These are phyloP conservation scores for Oreonectes daqikongensis DNA, from an alignment of 2,797 vertebrate genomes.

Conservation along the genomic window DNA sequence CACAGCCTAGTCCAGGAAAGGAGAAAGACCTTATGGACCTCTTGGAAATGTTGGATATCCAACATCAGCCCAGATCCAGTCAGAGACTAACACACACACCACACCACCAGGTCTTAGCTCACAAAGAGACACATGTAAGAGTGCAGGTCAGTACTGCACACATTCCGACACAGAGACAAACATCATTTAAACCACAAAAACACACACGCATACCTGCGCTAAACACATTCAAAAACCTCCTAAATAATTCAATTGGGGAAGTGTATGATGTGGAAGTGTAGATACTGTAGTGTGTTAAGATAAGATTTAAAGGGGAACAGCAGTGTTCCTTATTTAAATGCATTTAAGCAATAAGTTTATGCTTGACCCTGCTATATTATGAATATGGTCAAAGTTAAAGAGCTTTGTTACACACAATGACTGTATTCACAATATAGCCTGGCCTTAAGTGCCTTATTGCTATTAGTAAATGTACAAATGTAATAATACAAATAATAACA, in stretches of 20 bases:
- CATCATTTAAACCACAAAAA: conserved; percentile 32
- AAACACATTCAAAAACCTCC: conserved; percentile 23
- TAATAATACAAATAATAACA: background rate
- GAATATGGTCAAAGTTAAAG: background rate
- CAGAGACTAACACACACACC: conserved; percentile 61
- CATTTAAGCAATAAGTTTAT: background rate
- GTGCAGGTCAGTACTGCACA: conserved; percentile 73
- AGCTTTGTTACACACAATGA: background rate
- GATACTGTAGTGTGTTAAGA: conserved; percentile 3
- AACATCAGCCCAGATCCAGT: conserved; percentile 72
- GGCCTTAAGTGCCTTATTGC: background rate
- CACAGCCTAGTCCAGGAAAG: conserved; percentile 64
- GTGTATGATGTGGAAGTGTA: conserved; percentile 44
- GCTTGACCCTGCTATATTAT: background rate
- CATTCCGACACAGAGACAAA: conserved; percentile 25
- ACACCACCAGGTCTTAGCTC: conserved; percentile 61
- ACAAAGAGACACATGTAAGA: conserved; percentile 65
- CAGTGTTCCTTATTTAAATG: background rate
- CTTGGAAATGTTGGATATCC: conserved; percentile 79
- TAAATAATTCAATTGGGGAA: conserved; percentile 24
- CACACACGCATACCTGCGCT: conserved; percentile 31
- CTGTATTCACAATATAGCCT: background rate
- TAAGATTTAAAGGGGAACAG: background rate
- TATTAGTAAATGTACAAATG: background rate
- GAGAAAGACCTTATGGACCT: conserved; percentile 73